Evolutionary conservation across 2,113 vertebrate genomes (phyloP), one percentile per base, ranked within the genome.

Genomic region (Brevimyrus niger): DNA sequence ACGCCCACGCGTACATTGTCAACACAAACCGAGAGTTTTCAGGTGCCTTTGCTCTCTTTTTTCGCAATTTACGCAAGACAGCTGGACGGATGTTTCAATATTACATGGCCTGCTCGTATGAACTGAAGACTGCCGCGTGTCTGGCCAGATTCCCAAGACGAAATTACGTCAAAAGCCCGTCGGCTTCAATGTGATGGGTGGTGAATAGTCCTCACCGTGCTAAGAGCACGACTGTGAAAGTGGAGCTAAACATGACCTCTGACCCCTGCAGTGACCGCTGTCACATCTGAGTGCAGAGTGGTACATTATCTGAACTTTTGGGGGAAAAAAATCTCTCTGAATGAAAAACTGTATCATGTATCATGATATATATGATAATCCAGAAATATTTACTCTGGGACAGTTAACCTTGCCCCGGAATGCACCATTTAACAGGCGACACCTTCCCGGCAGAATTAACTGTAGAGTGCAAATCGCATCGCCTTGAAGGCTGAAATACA

Each of bases 1-100:
- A 51, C 50, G 1, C 17, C 85, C 0, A 3, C 38, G 27, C 17
- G 31, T 4, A 50, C 85, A 13, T 19, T 31, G n/a, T 55, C 9
- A 50, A 87, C 50, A 35, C 11, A 51, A 23, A 35, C 11, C 13
- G 6, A 55, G 85, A 15, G 23, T 31, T 50, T 50, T 47, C 7
- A 1, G 42, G 17, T 19, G 6, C 23, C 88, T 55, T 90, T 51
- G 61, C 82, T 53, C 47, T 53, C 47, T 17, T 50, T 90, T 69
- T 47, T 85, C 55, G 27, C 55, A 89, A 73, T 89, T 91, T 90
- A 87, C 89, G 58, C 89, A 76, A 89, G 89, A 91, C 87, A 9
- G 55, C 58, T 90, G 87, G 87, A 90, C 90, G 58, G 84, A 88
- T 48, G 86, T 90, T 91, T 92, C 91, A 92, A 89, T 92, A 89